Percentiles rank a stretch among this genome's conserved stretches.
phyloP scores from a whole-genome alignment of 2,888 invertebrate genomes.

The Reticulitermes lucifugus region DNA sequence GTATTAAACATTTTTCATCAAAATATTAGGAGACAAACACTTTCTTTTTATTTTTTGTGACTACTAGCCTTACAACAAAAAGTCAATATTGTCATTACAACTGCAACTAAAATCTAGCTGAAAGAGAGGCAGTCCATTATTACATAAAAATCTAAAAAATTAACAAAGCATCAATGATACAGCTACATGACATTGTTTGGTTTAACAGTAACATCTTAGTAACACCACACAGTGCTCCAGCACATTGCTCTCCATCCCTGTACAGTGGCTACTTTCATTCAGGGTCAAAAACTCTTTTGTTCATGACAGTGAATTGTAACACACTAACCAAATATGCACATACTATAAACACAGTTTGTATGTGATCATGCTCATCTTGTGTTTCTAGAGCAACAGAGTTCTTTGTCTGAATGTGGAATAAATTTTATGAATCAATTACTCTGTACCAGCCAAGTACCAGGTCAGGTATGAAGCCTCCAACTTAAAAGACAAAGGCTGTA shows the following conservation, averaged over 20 bases:
- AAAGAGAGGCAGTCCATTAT: conserved; percentile 8
- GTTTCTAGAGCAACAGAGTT: too few relatives aligned
- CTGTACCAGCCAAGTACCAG: too few relatives aligned
- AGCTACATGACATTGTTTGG: background rate
- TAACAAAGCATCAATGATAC: conserved; percentile 1
- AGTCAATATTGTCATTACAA: conserved; percentile 1
- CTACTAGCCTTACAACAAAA: conserved; percentile 1
- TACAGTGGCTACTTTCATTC: too few relatives aligned
- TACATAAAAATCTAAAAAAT: conserved; percentile 10
- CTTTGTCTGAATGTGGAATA: too few relatives aligned
- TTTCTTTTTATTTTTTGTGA: background rate
- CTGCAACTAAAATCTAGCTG: background rate
- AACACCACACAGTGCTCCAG: background rate
- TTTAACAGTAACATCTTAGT: conserved; percentile 1
- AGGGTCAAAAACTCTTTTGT: too few relatives aligned
- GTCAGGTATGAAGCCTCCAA: too few relatives aligned
- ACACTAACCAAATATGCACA: too few relatives aligned
- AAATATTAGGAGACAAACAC: background rate
- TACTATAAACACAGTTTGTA: too few relatives aligned
- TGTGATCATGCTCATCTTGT: too few relatives aligned
- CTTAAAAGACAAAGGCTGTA: too few relatives aligned
- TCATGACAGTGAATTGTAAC: too few relatives aligned
- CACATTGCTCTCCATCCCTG: background rate
- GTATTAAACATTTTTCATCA: conserved; percentile 17
- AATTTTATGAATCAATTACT: too few relatives aligned